Evolutionary conservation across 2,797 vertebrate species (phyloP).

Genomic region (Pygocentrus nattereri): DNA sequence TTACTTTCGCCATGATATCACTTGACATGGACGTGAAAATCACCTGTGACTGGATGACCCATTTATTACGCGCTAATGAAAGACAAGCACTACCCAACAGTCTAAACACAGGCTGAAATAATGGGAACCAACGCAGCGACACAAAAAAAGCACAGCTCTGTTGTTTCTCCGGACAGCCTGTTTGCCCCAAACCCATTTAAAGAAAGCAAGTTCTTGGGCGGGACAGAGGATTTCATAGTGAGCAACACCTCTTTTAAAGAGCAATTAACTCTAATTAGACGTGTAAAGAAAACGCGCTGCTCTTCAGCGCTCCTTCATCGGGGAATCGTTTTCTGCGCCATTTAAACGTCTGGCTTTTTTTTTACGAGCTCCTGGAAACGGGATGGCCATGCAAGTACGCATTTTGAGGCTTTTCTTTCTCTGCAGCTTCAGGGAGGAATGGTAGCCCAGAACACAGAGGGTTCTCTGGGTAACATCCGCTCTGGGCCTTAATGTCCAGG

Average conservation of each 20-base stretch:
- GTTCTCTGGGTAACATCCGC: slow-evolving; percentile 54
- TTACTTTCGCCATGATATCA: not conserved
- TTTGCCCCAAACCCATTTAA: slow-evolving; percentile 42
- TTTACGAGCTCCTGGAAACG: slow-evolving; percentile 72
- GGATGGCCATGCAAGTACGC: slow-evolving; percentile 63
- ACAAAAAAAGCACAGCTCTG: not conserved
- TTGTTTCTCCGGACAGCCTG: slow-evolving; percentile 10
- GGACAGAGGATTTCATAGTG: slow-evolving; percentile 72
- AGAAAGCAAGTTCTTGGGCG: slow-evolving; percentile 53
- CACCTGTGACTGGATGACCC: not conserved
- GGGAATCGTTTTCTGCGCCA: slow-evolving; percentile 77
- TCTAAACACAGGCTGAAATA: not conserved
- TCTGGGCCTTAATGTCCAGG: slow-evolving; percentile 28
- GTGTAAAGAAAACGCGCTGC: slow-evolving; percentile 71
- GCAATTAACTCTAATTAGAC: slow-evolving; percentile 80
- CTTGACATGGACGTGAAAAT: not conserved
- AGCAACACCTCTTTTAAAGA: slow-evolving; percentile 72
- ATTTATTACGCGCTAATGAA: not conserved
- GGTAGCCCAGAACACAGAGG: slow-evolving; percentile 61
- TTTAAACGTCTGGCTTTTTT: slow-evolving; percentile 74
- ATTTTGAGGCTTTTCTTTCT: slow-evolving; percentile 65
- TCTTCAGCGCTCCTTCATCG: slow-evolving; percentile 66
- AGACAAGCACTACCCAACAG: not conserved
- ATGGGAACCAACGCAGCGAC: not conserved
- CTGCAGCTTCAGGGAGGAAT: slow-evolving; percentile 60